Evolutionary conservation across 2,888 invertebrate species (phyloP).

Genomic region (Tachina lurida): DNA sequence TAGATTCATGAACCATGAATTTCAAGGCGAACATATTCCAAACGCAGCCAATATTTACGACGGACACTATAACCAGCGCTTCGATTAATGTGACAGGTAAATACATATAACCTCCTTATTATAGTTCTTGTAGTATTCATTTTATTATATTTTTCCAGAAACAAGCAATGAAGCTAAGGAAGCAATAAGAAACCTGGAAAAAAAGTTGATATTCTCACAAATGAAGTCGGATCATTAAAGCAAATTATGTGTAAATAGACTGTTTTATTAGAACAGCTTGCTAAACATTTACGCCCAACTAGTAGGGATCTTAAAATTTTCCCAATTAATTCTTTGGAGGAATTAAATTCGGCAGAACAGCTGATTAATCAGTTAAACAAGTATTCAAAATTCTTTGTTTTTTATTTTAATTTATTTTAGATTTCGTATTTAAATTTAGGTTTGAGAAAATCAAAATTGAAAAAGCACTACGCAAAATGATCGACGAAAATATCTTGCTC

Average conservation of each 20-base stretch:
- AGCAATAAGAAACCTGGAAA: slow-evolving; percentile 41
- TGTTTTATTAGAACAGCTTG: slow-evolving; percentile 54
- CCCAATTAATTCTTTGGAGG: slow-evolving; percentile 15
- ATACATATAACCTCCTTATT: slow-evolving; percentile 17
- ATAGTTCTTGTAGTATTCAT: slow-evolving; percentile 31
- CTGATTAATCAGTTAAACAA: slow-evolving; percentile 2
- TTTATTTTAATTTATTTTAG: neutral
- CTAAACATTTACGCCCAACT: slow-evolving; percentile 41
- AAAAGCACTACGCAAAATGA: no score
- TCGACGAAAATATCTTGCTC: neutral
- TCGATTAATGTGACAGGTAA: no score
- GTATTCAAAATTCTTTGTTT: no score
- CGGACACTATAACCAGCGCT: neutral
- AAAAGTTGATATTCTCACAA: slow-evolving; percentile 46
- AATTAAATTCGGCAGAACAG: neutral
- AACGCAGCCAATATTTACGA: slow-evolving; percentile 40
- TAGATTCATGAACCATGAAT: slow-evolving; percentile 23
- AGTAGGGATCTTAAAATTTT: slow-evolving; percentile 44
- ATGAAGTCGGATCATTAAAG: slow-evolving; percentile 46
- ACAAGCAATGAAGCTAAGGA: slow-evolving; percentile 24
- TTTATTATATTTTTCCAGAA: slow-evolving; percentile 47
- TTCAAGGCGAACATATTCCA: slow-evolving; percentile 40
- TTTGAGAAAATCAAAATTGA: no score
- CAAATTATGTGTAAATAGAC: slow-evolving; percentile 48
- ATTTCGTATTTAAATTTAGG: neutral